Evolutionary conservation across 2,797 vertebrate genomes (phyloP), one percentile per base, ranked within the genome.

Genomic region (Lithobates pipiens): DNA sequence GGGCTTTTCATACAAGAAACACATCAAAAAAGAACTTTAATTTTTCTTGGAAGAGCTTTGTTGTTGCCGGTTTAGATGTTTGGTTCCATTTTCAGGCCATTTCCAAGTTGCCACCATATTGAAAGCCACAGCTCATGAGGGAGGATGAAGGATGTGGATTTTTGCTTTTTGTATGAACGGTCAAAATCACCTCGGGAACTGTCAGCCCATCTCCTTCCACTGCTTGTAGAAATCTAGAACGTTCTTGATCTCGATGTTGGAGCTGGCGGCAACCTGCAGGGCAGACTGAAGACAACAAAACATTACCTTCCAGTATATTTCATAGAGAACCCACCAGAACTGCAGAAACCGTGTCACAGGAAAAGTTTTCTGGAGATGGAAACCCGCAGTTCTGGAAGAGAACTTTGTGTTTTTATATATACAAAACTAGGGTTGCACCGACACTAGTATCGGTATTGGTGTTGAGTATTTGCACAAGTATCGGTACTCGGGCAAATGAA

Each of bases 151-250:
- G 67, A 25, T 68, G n/a, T 10, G 11, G 25, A n/a, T n/a, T n/a
- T 42, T 68, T 44, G 13, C 69, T n/a, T 70, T 25, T 23, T 71
- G 54, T 11, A 54, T 39, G 34, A 42, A 44, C 83, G 2, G 82
- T 79, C 1, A 69, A 82, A 63, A n/a, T n/a, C n/a, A 80, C 80
- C 74, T 42, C 34, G 82, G 36, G n/a, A n/a, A 27, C 46, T 86
- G 89, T 88, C 98, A 99, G 91, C 98, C 98, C 78, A 99, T 98
- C 94, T 99, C 98, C 90, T 99, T 99, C 98, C 98, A 99, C 94
- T 99, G 98, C 86, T 95, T 96, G 95, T 98, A 99, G 94, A 99
- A 99, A 39, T 97, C 97, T 92, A 96, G 91, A 34, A 99, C 93
- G 61, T 98, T 98, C 89, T 97, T 98, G 88, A 99, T 93, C 89